Evolutionary conservation across 1,140 invertebrate species (phyloP).

Genomic region (Pseudomyrmex cubaensis): DNA sequence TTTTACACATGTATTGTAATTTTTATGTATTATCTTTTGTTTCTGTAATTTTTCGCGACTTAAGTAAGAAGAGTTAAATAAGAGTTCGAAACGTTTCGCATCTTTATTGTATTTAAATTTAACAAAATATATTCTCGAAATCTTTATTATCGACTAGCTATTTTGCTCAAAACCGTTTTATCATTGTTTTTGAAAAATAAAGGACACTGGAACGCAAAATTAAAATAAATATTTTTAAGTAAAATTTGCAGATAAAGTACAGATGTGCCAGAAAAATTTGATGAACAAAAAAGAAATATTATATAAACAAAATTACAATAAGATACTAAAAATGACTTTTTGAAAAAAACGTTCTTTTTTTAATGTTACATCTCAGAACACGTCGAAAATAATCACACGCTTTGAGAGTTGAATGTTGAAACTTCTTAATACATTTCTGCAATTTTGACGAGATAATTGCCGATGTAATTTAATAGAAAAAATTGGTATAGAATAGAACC

Average conservation of each 20-base stretch:
- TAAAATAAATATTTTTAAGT: conserved; percentile 10
- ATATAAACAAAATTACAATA: not conserved
- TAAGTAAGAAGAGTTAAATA: no score
- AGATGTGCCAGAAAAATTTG: conserved; percentile 15
- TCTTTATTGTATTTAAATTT: no score
- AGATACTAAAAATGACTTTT: no score
- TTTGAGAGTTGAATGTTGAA: not conserved
- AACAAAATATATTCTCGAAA: no score
- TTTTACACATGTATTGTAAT: no score
- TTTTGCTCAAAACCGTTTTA: no score
- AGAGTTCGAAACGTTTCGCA: no score
- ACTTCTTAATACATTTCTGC: not conserved
- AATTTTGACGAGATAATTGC: not conserved
- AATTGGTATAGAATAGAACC: not conserved
- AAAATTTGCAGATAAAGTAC: conserved; percentile 14
- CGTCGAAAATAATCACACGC: not conserved
- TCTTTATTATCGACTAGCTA: no score
- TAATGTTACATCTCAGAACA: no score
- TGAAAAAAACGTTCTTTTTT: not conserved
- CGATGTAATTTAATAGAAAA: not conserved
- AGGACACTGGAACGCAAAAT: not conserved
- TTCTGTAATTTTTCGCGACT: no score
- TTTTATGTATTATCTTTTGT: no score
- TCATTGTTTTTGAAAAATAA: not conserved
- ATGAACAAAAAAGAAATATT: not conserved